Evolutionary conservation across 2,113 vertebrate genomes (phyloP).

Genomic region (Microcebus tavaratra): DNA sequence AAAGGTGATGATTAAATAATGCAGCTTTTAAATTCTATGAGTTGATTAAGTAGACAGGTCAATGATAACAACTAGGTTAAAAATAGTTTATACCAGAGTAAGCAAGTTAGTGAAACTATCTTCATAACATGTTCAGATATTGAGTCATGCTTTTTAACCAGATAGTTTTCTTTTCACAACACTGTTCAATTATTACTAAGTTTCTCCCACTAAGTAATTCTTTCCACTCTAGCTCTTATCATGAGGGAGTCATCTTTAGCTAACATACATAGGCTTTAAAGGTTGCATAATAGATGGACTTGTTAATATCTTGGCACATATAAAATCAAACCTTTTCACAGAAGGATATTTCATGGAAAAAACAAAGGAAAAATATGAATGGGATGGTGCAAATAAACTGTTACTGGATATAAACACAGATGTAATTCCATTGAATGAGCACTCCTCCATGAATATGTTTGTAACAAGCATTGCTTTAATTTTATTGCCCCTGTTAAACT

Average conservation of each 20-base stretch:
- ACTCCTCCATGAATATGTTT: neutral
- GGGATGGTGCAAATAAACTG: slow-evolving; percentile 5
- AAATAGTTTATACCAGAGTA: neutral
- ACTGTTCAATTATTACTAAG: neutral
- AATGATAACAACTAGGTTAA: neutral
- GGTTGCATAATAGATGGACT: neutral
- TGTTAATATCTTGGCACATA: neutral
- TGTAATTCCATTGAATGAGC: neutral
- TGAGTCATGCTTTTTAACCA: neutral
- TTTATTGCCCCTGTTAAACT: slow-evolving; percentile 41
- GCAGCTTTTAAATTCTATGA: neutral
- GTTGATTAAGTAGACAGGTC: neutral
- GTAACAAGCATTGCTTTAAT: neutral
- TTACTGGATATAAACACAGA: neutral
- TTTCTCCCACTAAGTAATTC: neutral
- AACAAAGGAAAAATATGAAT: neutral
- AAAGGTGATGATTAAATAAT: neutral
- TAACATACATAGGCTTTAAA: neutral
- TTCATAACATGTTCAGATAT: neutral
- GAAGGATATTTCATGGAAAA: neutral
- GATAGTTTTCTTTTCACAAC: slow-evolving; percentile 33
- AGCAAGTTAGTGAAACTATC: neutral
- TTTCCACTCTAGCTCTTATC: neutral
- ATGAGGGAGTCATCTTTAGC: neutral
- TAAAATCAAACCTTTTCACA: neutral